Conservation (phyloP, 1,140 invertebrate genomes). For the Heliconius nattereri region DNA sequence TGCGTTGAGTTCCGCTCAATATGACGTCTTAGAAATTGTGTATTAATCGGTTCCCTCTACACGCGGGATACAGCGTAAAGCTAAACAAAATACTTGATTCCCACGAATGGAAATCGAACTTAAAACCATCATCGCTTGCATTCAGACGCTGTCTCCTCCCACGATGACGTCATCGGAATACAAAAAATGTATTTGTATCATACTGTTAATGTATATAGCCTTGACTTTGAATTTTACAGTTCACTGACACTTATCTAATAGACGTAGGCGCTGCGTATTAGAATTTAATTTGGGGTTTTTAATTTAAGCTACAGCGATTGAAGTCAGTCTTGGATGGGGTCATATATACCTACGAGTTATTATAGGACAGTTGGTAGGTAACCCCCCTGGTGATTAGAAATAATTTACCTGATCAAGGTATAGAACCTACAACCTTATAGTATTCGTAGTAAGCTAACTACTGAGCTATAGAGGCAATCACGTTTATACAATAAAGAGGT, state of each 20-base stretch:
- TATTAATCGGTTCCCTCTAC: too few species aligned
- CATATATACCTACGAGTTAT: too few species aligned
- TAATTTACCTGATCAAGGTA: neutral
- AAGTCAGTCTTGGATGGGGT: neutral
- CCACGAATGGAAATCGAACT: neutral
- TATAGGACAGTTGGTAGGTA: too few species aligned
- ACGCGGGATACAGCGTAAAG: too few species aligned
- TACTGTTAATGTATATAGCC: neutral
- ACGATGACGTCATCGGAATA: neutral
- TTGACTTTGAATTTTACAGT: conserved; percentile 2
- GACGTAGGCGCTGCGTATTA: neutral
- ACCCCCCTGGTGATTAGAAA: too few species aligned
- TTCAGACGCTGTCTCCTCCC: neutral
- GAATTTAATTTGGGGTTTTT: neutral
- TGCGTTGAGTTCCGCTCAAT: too few species aligned
- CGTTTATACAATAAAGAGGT: neutral
- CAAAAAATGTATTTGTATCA: neutral
- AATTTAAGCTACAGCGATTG: neutral
- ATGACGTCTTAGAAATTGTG: too few species aligned
- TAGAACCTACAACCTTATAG: neutral
- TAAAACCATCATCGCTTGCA: neutral
- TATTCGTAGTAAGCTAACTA: neutral
- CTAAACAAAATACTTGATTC: too few species aligned
- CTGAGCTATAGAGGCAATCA: neutral
- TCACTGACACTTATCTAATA: neutral